A percentile compares a stretch with the other conserved stretches of the same genome.
These are phyloP conservation scores for Hirundo rustica DNA, from an alignment of 2,797 vertebrate species.

Conservation along the genomic window DNA sequence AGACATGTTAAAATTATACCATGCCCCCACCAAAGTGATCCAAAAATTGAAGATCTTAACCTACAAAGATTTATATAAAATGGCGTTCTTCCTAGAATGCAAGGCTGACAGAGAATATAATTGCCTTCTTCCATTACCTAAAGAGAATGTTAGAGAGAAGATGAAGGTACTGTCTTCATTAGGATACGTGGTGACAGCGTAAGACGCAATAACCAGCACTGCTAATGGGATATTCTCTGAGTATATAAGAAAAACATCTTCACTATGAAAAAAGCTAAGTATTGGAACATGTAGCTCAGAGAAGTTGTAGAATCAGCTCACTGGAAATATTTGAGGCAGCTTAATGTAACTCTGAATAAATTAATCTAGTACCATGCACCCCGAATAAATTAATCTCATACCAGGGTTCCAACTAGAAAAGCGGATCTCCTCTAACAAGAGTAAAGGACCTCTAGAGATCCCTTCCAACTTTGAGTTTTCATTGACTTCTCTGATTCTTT, in stretches of 20 bases:
- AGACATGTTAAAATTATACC: neutral
- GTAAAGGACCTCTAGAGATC: neutral
- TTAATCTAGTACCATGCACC: neutral
- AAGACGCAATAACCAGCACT: neutral
- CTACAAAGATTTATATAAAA: neutral
- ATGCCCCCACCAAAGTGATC: neutral
- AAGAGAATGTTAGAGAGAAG: neutral
- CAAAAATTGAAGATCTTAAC: neutral
- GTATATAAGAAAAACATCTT: neutral
- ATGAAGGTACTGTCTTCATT: neutral
- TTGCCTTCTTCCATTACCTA: neutral
- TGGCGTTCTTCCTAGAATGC: neutral
- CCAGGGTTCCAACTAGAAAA: neutral
- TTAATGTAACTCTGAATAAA: neutral
- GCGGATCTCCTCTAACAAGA: neutral
- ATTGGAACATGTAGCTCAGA: neutral
- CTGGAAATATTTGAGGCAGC: neutral
- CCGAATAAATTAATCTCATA: neutral
- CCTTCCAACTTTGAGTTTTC: neutral
- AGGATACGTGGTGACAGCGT: neutral
- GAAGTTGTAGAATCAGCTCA: neutral
- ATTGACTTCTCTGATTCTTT: neutral
- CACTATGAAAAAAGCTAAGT: neutral
- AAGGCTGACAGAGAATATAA: neutral
- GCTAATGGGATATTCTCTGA: neutral